phyloP scores from a whole-genome alignment of 1,140 invertebrate species.

The Heliconius hermathena region DNA sequence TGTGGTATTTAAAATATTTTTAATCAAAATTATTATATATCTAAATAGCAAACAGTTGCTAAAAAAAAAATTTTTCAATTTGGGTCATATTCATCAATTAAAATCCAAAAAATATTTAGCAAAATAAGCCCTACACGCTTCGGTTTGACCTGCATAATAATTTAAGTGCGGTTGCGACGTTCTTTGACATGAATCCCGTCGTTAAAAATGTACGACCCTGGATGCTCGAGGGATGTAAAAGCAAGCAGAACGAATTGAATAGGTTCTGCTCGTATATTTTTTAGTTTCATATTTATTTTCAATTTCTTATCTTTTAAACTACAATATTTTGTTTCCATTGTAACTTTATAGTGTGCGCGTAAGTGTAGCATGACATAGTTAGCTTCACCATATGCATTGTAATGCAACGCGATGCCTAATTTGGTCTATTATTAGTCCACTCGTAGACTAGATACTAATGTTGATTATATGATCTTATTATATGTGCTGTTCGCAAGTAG shows the following conservation, averaged over 20 bases:
- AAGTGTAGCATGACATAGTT: constrained; percentile 45
- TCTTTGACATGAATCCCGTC: constrained; percentile 29
- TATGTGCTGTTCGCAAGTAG: not conserved
- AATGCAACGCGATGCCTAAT: constrained; percentile 37
- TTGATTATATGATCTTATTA: not conserved
- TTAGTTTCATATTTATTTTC: not conserved
- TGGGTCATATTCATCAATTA: constrained; percentile 22
- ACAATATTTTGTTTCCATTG: not conserved
- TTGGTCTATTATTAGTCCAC: constrained; percentile 18
- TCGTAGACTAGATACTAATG: not conserved
- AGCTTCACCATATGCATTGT: constrained; percentile 6
- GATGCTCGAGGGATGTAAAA: constrained; percentile 16
- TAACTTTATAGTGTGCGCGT: constrained; percentile 15
- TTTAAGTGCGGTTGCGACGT: constrained; percentile 20
- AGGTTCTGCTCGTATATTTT: constrained; percentile 12
- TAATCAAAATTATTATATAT: too few species aligned
- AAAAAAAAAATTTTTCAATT: not conserved
- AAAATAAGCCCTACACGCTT: constrained; percentile 13
- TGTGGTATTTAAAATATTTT: too few species aligned
- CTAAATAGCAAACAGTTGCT: not conserved
- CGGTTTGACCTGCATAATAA: constrained; percentile 17
- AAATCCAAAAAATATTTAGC: constrained; percentile 9
- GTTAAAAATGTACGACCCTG: constrained; percentile 51
- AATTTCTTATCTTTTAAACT: not conserved
- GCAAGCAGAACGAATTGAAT: constrained; percentile 16